Evolutionary conservation across 2,888 invertebrate genomes (phyloP).

Genomic region (Ophonus ardosiacus): DNA sequence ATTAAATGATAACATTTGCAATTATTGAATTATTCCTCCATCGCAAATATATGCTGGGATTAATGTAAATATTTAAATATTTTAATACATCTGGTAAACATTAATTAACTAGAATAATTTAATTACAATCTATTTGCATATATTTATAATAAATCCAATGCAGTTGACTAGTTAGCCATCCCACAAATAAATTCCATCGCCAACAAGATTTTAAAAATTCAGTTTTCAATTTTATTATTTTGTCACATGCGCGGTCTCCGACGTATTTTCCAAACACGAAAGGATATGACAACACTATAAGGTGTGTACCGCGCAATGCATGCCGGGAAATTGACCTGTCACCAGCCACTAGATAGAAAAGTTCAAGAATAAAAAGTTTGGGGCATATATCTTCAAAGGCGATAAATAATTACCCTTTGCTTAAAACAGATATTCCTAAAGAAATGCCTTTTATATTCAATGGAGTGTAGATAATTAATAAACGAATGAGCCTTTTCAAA

Average conservation of each 20-base stretch:
- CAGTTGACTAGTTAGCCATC: not conserved
- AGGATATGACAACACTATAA: not conserved
- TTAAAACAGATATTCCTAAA: not conserved
- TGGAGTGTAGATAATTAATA: slow-evolving; percentile 44
- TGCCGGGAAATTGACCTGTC: slow-evolving; percentile 63
- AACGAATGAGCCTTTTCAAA: not conserved
- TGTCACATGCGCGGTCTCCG: not conserved
- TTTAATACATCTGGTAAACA: slow-evolving; percentile 27
- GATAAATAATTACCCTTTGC: not conserved
- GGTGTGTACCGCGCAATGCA: slow-evolving; percentile 50
- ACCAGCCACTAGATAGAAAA: slow-evolving; percentile 39
- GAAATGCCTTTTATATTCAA: slow-evolving; percentile 22
- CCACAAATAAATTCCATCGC: not conserved
- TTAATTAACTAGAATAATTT: slow-evolving; percentile 40
- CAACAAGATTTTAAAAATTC: not conserved
- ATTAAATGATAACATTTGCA: not conserved
- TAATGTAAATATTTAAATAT: slow-evolving; percentile 38
- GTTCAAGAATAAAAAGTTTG: not conserved
- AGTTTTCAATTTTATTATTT: not conserved
- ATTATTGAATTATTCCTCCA: not conserved
- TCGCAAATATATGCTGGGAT: not conserved
- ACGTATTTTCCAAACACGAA: not conserved
- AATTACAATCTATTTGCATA: slow-evolving; percentile 44
- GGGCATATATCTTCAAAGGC: not conserved
- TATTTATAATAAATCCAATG: slow-evolving; percentile 9